These are phyloP conservation scores for Sipha flava DNA, from an alignment of 1,140 invertebrate species.

Conservation along the genomic window DNA sequence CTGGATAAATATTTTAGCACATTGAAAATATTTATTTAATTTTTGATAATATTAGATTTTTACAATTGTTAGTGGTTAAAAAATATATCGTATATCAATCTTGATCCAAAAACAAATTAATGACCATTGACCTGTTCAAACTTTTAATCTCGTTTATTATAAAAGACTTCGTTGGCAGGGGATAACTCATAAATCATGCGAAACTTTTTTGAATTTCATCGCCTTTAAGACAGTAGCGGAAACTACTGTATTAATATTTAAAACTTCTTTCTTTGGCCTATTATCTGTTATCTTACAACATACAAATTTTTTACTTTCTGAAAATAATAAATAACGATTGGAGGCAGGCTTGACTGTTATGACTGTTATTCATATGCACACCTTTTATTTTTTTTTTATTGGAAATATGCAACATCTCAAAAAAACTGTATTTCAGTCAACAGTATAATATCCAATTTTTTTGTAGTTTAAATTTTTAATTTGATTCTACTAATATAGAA, in stretches of 20 bases:
- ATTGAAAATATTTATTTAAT: not conserved
- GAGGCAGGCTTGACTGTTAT: not conserved
- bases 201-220: slow-evolving; percentile 11
- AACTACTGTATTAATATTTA: slow-evolving; percentile 22
- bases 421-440: too few species aligned
- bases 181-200: slow-evolving; percentile 21
- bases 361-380: not conserved
- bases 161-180: slow-evolving; percentile 4
- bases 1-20: too few species aligned
- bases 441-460: too few species aligned
- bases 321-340: not conserved
- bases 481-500: too few species aligned
- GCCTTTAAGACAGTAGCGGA: slow-evolving; percentile 15
- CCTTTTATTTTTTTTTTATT: too few species aligned
- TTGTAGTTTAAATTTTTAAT: too few species aligned
- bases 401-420: too few species aligned
- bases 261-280: slow-evolving; percentile 5
- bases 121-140: not conserved
- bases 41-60: not conserved
- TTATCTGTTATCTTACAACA: slow-evolving; percentile 1
- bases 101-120: not conserved
- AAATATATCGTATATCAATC: not conserved
- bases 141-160: slow-evolving; percentile 14
- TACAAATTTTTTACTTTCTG: not conserved
- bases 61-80: not conserved